Base-by-base conservation (phyloP, 30 jellyfish, hydroid and myxozoan genomes). In the Hydractinia symbiolongicarpus region DNA sequence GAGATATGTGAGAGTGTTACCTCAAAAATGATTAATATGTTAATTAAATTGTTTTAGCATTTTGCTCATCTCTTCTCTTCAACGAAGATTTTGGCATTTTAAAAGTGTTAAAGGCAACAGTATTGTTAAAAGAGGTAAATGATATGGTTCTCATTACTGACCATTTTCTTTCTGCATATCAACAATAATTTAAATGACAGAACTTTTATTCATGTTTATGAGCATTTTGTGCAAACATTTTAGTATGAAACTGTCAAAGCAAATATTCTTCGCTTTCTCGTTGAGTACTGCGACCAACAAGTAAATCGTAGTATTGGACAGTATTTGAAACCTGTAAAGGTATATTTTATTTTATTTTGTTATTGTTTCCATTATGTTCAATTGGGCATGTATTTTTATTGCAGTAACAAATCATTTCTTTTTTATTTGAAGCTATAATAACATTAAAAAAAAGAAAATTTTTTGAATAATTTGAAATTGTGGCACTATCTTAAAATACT, bases 171-270 rank as follows among this genome's bases (percentile, higher is more conserved):
- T 72, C 50, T 72, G 9, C 50, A 13, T 66, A 5, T 7, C 1
- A 66, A 66, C 14, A 66, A 66, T 2, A 66, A 13, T 66, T 6
- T 66, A 13, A 1, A 16, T 60, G 19, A 60, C 20, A 13, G 70
- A 60, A 0, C 20, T 60, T 15, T 13, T 60, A 60, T 11, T 68
- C 21, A 68, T 11, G 78, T 11, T 10, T 72, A 19, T 21, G 30
- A 8, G 7, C 50, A 19, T 58, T 58, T 58, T 58, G 19, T 58
- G 1, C 11, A 11, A 10, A 13, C 78, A 10, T 67, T 15, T 9
- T 77, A 77, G 85, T 55, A 54, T 51, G 85, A 77, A 77, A 52
- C 54, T 52, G 85, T 66, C 9, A 77, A 77, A 77, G 85, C 85
- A 5, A 76, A 77, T 58, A 55, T 77, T 55, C 77, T 55, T 6